These are phyloP conservation scores for Felis catus DNA, from an alignment of 2,113 vertebrate species.

Conservation along the genomic window F.catus_Fca126_mat1.0 CM031419.1:33005501-33006000, in stretches of 20 bases:
- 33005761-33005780: neutral
- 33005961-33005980: neutral
- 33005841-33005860: neutral
- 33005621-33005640: neutral
- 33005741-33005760: constrained; percentile 1
- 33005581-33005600: neutral
- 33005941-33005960: constrained; percentile 7
- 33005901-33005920: neutral
- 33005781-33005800: neutral
- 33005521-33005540: neutral
- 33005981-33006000: neutral
- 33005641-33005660: neutral
- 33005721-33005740: neutral
- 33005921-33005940: constrained; percentile 1
- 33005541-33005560: constrained; percentile 42
- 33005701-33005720: neutral
- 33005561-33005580: neutral
- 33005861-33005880: constrained; percentile 10
- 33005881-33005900: neutral
- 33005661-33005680: neutral
- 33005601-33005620: constrained; percentile 33
- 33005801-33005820: constrained; percentile 1
- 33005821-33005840: constrained; percentile 11
- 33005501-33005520: constrained; percentile 47
- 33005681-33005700: neutral